Percentiles rank a stretch among this genome's conserved stretches.
These are phyloP conservation scores for Vulpes ferrilata DNA, from an alignment of 2,113 vertebrate genomes.

Conservation along the genomic window DNA sequence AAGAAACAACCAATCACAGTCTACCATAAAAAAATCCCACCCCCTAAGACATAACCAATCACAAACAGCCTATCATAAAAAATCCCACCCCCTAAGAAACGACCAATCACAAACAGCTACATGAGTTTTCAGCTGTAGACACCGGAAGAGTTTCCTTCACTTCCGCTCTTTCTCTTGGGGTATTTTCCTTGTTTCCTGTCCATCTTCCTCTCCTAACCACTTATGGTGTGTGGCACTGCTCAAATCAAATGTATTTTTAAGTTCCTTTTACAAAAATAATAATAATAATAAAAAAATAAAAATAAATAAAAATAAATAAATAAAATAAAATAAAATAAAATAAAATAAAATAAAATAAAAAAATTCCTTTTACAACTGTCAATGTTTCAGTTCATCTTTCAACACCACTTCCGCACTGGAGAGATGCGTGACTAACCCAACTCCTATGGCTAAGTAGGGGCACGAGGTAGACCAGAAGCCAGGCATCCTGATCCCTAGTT, in stretches of 20 bases:
- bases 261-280: no score
- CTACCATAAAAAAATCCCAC: no score
- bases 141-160: accelerated
- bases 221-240: background rate
- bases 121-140: accelerated
- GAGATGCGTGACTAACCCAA: background rate
- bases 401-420: background rate
- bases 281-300: no score
- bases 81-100: accelerated
- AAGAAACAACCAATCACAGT: no score
- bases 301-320: no score
- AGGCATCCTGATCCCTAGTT: background rate
- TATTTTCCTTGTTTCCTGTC: no score
- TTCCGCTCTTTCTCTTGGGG: accelerated
- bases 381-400: background rate
- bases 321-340: no score
- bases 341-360: no score
- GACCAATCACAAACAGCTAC: background rate
- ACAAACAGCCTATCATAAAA: background rate
- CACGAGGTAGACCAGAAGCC: background rate
- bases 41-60: background rate
- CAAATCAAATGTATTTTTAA: background rate
- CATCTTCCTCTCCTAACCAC: accelerated
- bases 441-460: background rate
- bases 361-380: background rate